Base-by-base conservation (phyloP, 2,888 invertebrate genomes). In the Cerastis rubricosa region DNA sequence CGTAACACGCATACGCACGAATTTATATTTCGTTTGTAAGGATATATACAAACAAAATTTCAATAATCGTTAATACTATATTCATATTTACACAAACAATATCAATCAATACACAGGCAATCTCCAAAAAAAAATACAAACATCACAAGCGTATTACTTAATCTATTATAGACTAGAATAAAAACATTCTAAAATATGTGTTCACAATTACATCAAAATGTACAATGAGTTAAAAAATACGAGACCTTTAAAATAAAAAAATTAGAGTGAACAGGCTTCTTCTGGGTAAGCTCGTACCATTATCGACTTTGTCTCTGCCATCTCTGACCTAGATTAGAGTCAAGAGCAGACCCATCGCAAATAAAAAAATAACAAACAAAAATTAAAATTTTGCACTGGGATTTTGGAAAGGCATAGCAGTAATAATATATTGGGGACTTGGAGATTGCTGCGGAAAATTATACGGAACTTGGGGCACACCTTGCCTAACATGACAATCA, bases 391-490 rank as follows among this genome's bases (percentile, higher is more conserved):
- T 74, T 40, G 59, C 70, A 85, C 78, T 87, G 45, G 85, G 49
- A 74, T 89, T 90, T 61, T 88, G 90, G 59, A 88, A 90, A 17
- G 94, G 93, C 4, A 93, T 71, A 12, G 91, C 88, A 61, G 91
- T 87, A 25, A 94, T 83, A 5, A 95, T 86, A 80, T 93, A 94
- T 76, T 94, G 94, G 49, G 92, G 87, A 69, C 77, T 80, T 74
- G 86, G 51, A 11, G 85, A 61, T 67, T 82, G 89, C 64, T 88
- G 80, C 14, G 88, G 78, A 51, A 86, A 83, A 47, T 81, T 85
- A 17, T 88, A 84, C 6, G 86, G 80, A 6, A 86, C 54, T 67
- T 83, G 64, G 40, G 83, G 45, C 47, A 68, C 64, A 2, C 35
- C 70, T 64, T 82, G 70, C 61, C 84, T 89, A 7, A 79, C 65